Base-by-base conservation (phyloP, 2,888 invertebrate species). In the Agrilus cyanescens region DNA sequence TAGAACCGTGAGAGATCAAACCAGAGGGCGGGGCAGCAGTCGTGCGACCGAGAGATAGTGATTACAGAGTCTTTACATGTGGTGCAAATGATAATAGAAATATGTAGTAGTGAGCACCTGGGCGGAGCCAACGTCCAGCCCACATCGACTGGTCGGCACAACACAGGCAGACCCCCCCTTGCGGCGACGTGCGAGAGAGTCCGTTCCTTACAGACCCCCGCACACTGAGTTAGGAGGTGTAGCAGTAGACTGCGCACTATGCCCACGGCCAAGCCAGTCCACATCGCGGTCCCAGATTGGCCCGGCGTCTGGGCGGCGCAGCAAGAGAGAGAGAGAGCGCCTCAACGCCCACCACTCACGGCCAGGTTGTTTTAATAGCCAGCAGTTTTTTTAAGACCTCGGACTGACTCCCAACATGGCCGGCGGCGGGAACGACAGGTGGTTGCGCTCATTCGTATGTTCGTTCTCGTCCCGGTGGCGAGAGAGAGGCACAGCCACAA, bases 401-500 rank as follows among this genome's bases (percentile, higher is more conserved):
- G 57, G 59, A 57, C 58, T 60, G 25, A 25, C 25, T 25, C 25
- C 57, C 57, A 60, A 59, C 58, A 55, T 57, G 59, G 59, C 60
- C 58, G 54, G 50, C 53, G 49, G 55, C 46, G 48, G 45, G 43
- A 16, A 47, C 43, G 45, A 45, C 40, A 40, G 49, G 25, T 25
- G 25, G 25, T 25, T 25, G 25, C 25, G 25, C 25, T 25, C 25
- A 25, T 25, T 25, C 25, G 4, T 25, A 10, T 25, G 25, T 25
- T 25, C 25, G 25, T 25, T 25, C 25, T 25, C 25, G 25, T 25
- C 25, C 44, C 48, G 53, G 41, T 50, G 52, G 43, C 43, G 45
- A 49, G 53, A 53, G 61, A 64, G 64, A 63, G 63, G 63, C 64
- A 65, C 64, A 64, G 62, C 63, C 62, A 60, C 59, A 64, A 64